Evolutionary conservation across 2,888 invertebrate genomes (phyloP).

Genomic region (Caenorhabditis macrosperma): DNA sequence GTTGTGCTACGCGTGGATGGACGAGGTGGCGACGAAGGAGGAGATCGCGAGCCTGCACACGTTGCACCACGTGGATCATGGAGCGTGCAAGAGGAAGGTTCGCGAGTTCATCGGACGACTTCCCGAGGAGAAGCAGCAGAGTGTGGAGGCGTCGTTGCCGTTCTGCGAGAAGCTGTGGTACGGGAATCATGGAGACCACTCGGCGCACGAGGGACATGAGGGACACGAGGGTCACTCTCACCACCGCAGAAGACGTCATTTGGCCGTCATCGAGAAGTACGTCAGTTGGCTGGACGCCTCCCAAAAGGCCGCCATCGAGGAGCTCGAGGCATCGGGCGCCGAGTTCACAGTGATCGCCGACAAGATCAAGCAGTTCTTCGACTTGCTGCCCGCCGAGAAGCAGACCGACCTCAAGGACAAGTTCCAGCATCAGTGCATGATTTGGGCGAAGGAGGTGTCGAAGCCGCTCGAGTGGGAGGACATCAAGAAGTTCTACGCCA

Average conservation of each 20-base stretch:
- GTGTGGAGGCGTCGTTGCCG: constrained; percentile 69
- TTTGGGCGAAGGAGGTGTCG: constrained; percentile 65
- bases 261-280: constrained; percentile 61
- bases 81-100: constrained; percentile 69
- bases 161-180: constrained; percentile 74
- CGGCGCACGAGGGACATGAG: constrained; percentile 44
- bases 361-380: constrained; percentile 65
- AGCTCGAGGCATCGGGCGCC: constrained; percentile 41
- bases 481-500: constrained; percentile 47
- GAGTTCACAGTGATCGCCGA: constrained; percentile 53
- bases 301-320: constrained; percentile 51
- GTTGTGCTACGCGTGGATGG: constrained; percentile 73
- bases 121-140: constrained; percentile 52
- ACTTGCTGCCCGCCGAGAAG: constrained; percentile 45
- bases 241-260: constrained; percentile 56
- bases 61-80: constrained; percentile 69
- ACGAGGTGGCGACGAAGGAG: constrained; percentile 68
- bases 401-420: constrained; percentile 54
- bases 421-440: constrained; percentile 57
- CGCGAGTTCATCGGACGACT: constrained; percentile 65
- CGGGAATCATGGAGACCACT: constrained; percentile 58
- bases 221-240: constrained; percentile 50
- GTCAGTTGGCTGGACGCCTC: constrained; percentile 62
- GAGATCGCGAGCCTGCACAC: constrained; percentile 71
- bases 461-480: constrained; percentile 61